phyloP scores from a whole-genome alignment of 2,113 vertebrate species.

The Muntiacus muntjak region DNA sequence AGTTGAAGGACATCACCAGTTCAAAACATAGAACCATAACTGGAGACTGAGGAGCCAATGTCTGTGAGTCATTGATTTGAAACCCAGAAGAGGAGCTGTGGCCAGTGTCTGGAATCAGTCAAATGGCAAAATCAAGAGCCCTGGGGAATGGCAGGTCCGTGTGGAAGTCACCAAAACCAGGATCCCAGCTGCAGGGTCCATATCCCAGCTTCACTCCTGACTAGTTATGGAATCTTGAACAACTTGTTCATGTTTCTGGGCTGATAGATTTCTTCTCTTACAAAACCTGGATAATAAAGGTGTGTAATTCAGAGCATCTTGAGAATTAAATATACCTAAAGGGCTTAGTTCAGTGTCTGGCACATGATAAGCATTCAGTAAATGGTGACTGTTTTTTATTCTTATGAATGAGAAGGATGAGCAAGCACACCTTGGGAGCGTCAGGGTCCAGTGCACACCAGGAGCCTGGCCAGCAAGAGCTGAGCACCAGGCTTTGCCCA shows the following conservation, averaged over 20 bases:
- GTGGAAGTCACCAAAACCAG: background rate
- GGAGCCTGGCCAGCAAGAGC: background rate
- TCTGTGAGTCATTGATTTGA: background rate
- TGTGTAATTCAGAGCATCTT: background rate
- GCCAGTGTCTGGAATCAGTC: background rate
- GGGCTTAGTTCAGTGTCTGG: background rate
- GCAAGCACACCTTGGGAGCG: background rate
- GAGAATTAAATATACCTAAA: background rate
- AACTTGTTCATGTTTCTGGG: background rate
- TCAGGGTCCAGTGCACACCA: background rate
- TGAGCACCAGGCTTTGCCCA: background rate
- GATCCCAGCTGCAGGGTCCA: background rate
- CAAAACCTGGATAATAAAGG: background rate
- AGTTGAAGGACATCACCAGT: background rate
- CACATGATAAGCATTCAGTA: background rate
- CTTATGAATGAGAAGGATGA: background rate
- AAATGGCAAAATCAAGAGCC: background rate
- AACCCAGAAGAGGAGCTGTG: background rate
- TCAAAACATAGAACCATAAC: background rate
- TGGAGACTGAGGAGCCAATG: background rate
- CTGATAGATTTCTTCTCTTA: background rate
- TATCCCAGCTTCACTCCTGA: background rate
- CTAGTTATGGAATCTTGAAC: background rate
- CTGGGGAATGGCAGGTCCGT: background rate
- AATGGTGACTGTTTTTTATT: background rate